phyloP scores from a whole-genome alignment of 2,113 vertebrate species.

The Gnathonemus echidnorhynchus region DNA sequence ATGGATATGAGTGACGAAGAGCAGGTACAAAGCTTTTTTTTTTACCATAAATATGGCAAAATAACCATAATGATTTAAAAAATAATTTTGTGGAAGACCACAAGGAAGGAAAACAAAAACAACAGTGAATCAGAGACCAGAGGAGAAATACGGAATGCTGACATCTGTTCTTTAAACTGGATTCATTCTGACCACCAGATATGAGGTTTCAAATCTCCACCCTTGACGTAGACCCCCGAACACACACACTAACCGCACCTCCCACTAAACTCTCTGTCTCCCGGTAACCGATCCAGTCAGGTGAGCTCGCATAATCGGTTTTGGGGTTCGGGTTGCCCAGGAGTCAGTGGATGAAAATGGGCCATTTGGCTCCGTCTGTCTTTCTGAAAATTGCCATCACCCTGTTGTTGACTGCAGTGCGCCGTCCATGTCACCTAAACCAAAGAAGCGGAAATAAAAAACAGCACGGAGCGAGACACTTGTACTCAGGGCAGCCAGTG shows the following conservation, averaged over 20 bases:
- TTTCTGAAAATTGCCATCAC: neutral
- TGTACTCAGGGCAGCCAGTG: neutral
- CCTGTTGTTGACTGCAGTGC: neutral
- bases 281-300: neutral
- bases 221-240: neutral
- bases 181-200: neutral
- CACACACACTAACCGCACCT: neutral
- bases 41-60: neutral
- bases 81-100: neutral
- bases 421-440: neutral
- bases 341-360: neutral
- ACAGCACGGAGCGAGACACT: neutral
- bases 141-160: neutral
- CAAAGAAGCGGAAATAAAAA: neutral
- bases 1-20: neutral
- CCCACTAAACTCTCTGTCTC: neutral
- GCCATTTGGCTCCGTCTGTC: neutral
- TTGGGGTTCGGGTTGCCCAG: neutral
- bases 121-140: neutral
- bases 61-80: neutral
- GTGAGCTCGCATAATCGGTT: neutral
- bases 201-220: neutral
- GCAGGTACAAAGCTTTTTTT: neutral
- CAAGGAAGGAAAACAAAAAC: neutral
- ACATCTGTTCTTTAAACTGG: neutral